phyloP scores from a whole-genome alignment of 1,140 invertebrate genomes.

The Mactra quadrangularis region DNA sequence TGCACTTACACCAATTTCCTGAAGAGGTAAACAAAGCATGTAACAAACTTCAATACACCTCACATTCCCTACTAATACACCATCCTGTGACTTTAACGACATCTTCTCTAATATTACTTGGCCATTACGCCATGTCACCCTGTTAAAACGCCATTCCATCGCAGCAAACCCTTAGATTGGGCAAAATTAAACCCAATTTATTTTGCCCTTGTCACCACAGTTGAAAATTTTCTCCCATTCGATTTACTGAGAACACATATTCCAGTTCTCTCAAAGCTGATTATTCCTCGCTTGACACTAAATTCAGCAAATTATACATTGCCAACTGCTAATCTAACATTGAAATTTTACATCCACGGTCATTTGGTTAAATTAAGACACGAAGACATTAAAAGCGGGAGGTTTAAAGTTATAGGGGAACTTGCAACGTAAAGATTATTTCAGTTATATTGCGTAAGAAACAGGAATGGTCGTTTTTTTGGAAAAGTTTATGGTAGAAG shows the following conservation, averaged over 20 bases:
- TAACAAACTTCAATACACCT: background rate
- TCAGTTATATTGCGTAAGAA: too few species aligned
- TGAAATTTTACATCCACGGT: slow-evolving; percentile 24
- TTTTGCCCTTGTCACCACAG: slow-evolving; percentile 34
- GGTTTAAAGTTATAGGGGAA: too few species aligned
- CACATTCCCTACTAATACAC: slow-evolving; percentile 21
- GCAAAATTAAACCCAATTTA: slow-evolving; percentile 48
- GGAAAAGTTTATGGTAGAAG: too few species aligned
- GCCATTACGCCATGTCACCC: slow-evolving; percentile 29
- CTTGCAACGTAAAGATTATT: too few species aligned
- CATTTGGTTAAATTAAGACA: slow-evolving; percentile 28
- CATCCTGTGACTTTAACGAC: slow-evolving; percentile 32
- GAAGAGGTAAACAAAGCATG: too few species aligned
- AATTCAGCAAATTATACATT: slow-evolving; percentile 42
- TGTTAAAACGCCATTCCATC: slow-evolving; percentile 32
- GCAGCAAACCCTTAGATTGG: slow-evolving; percentile 11
- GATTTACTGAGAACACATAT: slow-evolving; percentile 35
- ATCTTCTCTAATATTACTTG: slow-evolving; percentile 24
- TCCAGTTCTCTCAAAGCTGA: slow-evolving; percentile 1
- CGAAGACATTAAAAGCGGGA: too few species aligned
- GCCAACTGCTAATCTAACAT: slow-evolving; percentile 26
- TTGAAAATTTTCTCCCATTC: slow-evolving; percentile 33
- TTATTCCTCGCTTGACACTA: slow-evolving; percentile 31
- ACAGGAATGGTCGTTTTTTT: too few species aligned
- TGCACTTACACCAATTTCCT: too few species aligned